A percentile compares a stretch with the other conserved stretches of the same genome.
Conservation (phyloP, 2,797 vertebrate genomes). For the Austrolebias charrua region DNA sequence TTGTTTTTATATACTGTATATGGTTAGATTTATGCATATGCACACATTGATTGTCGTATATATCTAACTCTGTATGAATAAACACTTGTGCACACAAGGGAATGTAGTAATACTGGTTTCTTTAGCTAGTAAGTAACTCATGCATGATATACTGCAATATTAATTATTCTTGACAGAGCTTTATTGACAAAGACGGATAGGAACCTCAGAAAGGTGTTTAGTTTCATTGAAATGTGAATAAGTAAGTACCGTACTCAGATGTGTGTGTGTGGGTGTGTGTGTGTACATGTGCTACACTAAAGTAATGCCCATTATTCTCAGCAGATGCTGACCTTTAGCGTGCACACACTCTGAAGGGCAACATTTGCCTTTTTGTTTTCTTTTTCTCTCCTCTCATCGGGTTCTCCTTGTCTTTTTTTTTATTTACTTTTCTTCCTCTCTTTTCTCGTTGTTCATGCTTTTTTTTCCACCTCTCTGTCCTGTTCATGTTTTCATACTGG, state of each 20-base stretch:
- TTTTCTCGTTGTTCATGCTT: conserved; percentile 38
- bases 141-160: conserved; percentile 59
- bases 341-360: conserved; percentile 61
- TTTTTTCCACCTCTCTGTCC: conserved; percentile 4
- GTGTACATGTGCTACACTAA: conserved; percentile 27
- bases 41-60: conserved; percentile 24
- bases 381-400: conserved; percentile 17
- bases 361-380: conserved; percentile 49
- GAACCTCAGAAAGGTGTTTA: conserved; percentile 57
- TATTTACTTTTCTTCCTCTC: conserved; percentile 28
- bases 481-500: conserved; percentile 30
- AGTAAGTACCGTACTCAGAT: neutral
- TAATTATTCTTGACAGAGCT: conserved; percentile 65
- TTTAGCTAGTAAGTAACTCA: conserved; percentile 66
- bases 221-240: conserved; percentile 61
- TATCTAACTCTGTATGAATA: conserved; percentile 17
- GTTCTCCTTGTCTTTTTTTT: neutral
- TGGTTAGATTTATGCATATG: conserved; percentile 13
- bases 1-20: conserved; percentile 7
- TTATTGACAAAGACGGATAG: conserved; percentile 74
- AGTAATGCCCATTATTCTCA: conserved; percentile 62
- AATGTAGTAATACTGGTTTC: conserved; percentile 67
- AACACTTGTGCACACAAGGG: conserved; percentile 44
- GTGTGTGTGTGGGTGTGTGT: conserved; percentile 21
- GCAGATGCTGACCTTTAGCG: conserved; percentile 72